These are phyloP conservation scores for Megaceryle torquata DNA, from an alignment of 2,113 vertebrate genomes.

Conservation along the genomic window DNA sequence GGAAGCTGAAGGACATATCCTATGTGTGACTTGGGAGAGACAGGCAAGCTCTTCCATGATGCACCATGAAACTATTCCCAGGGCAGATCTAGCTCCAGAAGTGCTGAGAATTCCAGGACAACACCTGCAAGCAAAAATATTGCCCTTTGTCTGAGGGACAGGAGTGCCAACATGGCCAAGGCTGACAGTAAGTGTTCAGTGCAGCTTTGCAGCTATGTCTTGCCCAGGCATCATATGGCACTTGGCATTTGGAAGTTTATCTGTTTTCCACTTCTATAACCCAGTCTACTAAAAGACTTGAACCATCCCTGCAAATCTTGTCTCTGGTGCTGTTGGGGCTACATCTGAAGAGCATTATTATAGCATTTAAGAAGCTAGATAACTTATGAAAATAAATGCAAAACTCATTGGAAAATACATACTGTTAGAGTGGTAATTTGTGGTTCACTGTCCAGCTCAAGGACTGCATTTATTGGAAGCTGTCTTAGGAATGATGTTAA, in stretches of 20 bases:
- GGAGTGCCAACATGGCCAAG: neutral
- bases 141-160: neutral
- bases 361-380: neutral
- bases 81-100: neutral
- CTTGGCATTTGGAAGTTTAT: neutral
- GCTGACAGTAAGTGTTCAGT: neutral
- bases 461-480: neutral
- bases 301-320: neutral
- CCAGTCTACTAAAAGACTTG: neutral
- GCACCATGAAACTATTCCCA: neutral
- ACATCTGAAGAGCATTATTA: neutral
- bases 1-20: neutral
- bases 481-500: neutral
- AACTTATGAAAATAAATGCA: neutral
- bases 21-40: neutral
- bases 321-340: neutral
- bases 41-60: neutral
- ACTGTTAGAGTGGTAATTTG: neutral
- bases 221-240: neutral
- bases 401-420: neutral
- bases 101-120: neutral
- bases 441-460: neutral
- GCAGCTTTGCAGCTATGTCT: neutral
- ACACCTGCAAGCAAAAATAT: neutral
- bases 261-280: neutral